Evolutionary conservation across 2,113 vertebrate genomes (phyloP).

Genomic region (Bubo blakistoni): DNA sequence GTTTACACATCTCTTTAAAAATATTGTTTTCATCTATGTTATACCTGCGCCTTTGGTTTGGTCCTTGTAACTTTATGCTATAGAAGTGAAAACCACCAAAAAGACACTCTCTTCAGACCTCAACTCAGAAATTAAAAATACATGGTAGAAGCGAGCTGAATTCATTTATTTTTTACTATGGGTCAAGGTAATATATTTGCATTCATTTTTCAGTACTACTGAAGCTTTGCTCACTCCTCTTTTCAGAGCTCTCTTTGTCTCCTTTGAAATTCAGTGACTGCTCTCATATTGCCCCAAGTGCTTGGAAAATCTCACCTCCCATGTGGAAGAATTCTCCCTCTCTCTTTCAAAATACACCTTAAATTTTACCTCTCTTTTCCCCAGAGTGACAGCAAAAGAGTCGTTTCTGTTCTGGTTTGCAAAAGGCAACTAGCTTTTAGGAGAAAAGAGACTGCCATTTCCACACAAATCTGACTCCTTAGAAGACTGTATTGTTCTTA

Average conservation of each 20-base stretch:
- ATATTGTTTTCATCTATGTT: neutral
- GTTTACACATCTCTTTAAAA: neutral
- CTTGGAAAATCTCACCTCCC: neutral
- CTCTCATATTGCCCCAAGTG: neutral
- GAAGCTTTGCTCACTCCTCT: neutral
- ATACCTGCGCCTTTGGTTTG: neutral
- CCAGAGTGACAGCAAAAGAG: neutral
- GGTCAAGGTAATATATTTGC: neutral
- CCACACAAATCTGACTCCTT: neutral
- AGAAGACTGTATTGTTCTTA: neutral
- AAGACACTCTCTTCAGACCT: neutral
- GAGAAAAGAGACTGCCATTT: neutral
- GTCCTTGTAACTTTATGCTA: neutral
- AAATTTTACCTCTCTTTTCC: neutral
- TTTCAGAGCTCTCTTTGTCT: neutral
- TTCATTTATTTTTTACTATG: neutral
- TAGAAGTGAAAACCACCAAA: neutral
- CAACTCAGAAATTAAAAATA: neutral
- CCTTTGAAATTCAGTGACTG: neutral
- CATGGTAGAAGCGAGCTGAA: neutral
- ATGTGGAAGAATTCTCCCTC: neutral
- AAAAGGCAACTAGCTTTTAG: neutral
- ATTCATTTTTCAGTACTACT: neutral
- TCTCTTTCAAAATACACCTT: neutral
- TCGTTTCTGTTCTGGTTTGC: neutral